These are phyloP conservation scores for Hydrocynus forskahlii DNA, from an alignment of 2,797 vertebrate species.

Conservation along the genomic window DNA sequence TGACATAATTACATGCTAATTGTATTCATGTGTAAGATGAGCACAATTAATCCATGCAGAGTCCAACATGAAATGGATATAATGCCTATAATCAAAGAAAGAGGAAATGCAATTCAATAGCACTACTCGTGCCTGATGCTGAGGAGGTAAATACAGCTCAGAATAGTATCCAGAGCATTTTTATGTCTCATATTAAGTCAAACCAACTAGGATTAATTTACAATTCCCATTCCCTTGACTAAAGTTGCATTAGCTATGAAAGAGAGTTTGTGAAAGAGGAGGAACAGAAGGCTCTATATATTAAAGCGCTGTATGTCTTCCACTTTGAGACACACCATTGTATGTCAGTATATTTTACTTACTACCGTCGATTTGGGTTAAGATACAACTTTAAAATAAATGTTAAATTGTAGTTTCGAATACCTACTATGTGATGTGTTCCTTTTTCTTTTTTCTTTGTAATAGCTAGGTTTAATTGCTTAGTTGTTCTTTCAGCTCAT, in stretches of 20 bases:
- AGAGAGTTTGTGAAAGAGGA: neutral
- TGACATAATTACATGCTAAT: slow-evolving; percentile 41
- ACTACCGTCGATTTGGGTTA: neutral
- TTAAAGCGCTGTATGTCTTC: neutral
- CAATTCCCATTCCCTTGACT: neutral
- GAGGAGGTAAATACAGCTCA: slow-evolving; percentile 4
- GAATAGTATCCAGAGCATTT: neutral
- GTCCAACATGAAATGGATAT: slow-evolving; percentile 34
- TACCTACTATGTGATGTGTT: neutral
- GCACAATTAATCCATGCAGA: slow-evolving; percentile 35
- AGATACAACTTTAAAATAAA: neutral
- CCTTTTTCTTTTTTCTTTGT: neutral
- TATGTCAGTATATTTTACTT: slow-evolving; percentile 20
- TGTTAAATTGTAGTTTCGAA: neutral
- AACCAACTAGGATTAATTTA: neutral
- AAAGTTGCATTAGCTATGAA: neutral
- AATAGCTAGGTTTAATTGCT: neutral
- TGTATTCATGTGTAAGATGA: slow-evolving; percentile 40
- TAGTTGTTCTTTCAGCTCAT: neutral
- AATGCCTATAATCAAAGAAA: slow-evolving; percentile 37
- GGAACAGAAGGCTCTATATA: neutral
- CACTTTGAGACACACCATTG: slow-evolving; percentile 27
- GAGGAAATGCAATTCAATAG: slow-evolving; percentile 5
- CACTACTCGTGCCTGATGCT: neutral
- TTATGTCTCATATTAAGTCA: neutral